Evolutionary conservation across 92 coral and sea anemone genomes (phyloP), one percentile per base, ranked within the genome.

Genomic region (Ricordea florida): DNA sequence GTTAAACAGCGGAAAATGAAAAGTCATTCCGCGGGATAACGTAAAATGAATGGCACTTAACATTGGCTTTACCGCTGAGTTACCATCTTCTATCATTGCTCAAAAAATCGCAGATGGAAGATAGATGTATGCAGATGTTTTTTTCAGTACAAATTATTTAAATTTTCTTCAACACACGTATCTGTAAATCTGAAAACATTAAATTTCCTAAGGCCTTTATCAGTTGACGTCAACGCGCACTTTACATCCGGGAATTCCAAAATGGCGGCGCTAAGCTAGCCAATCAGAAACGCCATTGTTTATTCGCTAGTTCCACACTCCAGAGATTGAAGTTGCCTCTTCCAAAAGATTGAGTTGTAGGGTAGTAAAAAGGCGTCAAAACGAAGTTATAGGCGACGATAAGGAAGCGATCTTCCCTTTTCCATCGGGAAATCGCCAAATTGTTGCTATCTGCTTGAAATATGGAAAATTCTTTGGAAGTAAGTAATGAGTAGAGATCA

Each of bases 211-310:
- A 55, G n/a, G 20, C 2, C 41, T 33, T 10, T 15, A 9, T 25
- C 11, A 27, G 16, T 38, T 69, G 64, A 69, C 76, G 76, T 69
- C 76, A 69, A 53, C 42, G 18, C 51, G 37, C 52, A 28, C 64
- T 40, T 0, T 17, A 15, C 98, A 94, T 94, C 97, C 98, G 98
- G 98, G 98, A 68, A 82, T 69, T 85, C 69, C 92, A 94, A 92
- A 74, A 92, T 92, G 98, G 98, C 98, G 98, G 94, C 92, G 89
- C 79, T 82, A 80, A 87, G 92, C 69, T 78, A 86, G 84, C 98
- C 98, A 94, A 94, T 94, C 96, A 94, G 98, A 89, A 85, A 83
- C 96, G 92, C 76, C 90, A 38, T 74, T 94, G 97, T 92, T 94
- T 94, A 88, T 92, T 92, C 90, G 82, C 92, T 83, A 85, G 97